Percentiles rank a stretch among this genome's conserved stretches.
phyloP scores from a whole-genome alignment of 2,797 vertebrate genomes.

The Anas bahamensis region DNA sequence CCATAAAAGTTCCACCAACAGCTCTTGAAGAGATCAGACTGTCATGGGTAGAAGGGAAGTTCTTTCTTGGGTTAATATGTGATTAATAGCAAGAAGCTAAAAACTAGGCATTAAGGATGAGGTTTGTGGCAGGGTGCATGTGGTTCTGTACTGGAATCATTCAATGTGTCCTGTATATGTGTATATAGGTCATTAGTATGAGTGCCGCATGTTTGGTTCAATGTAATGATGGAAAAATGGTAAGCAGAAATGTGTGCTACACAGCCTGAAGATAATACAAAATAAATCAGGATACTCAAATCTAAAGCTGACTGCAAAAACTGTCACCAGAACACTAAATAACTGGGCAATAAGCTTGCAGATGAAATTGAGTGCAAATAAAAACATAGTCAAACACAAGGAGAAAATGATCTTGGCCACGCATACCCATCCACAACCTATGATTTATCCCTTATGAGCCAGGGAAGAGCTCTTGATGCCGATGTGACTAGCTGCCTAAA shows the following conservation, averaged over 20 bases:
- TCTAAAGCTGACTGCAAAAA: neutral
- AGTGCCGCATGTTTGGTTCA: neutral
- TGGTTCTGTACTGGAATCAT: neutral
- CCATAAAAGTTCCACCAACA: neutral
- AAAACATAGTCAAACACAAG: neutral
- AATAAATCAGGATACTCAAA: neutral
- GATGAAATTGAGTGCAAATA: slow-evolving; percentile 20
- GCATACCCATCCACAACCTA: neutral
- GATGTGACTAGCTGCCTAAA: neutral
- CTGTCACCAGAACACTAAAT: neutral
- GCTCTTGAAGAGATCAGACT: neutral
- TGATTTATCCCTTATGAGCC: neutral
- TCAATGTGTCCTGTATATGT: neutral
- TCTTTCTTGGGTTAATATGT: neutral
- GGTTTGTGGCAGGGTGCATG: neutral
- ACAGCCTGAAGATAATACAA: neutral
- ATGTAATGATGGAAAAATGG: neutral
- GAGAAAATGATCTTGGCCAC: neutral
- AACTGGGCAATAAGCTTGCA: neutral
- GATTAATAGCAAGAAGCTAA: neutral
- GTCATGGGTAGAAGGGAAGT: neutral
- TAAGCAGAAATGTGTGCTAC: neutral
- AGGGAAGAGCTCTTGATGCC: neutral
- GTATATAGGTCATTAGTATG: neutral
- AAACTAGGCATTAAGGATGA: neutral